A percentile compares a stretch with the other conserved stretches of the same genome.
Evolutionary conservation across 2,113 vertebrate genomes (phyloP).

Genomic region (Carassius auratus): DNA sequence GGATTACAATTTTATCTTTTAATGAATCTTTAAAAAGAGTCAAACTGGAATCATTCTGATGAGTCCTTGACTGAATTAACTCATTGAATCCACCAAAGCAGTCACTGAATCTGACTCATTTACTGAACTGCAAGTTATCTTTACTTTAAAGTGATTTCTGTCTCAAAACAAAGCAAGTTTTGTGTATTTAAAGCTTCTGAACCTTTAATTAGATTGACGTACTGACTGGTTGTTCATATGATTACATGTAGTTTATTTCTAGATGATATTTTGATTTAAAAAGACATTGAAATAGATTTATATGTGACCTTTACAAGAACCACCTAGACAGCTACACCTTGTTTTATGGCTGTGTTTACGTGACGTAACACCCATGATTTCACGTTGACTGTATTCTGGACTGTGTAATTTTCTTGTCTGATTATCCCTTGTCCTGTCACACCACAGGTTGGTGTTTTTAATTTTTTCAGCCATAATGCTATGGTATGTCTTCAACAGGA

Average conservation of each 20-base stretch:
- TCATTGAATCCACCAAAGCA: neutral
- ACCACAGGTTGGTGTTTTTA: slow-evolving; percentile 14
- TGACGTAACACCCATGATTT: slow-evolving; percentile 14
- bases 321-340: neutral
- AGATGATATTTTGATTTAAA: neutral
- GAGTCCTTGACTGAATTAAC: neutral
- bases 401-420: slow-evolving; percentile 36
- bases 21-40: neutral
- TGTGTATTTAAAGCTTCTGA: neutral
- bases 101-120: neutral
- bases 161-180: neutral
- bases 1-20: neutral
- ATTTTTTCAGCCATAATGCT: slow-evolving; percentile 17
- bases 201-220: neutral
- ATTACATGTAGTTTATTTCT: neutral
- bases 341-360: slow-evolving; percentile 12
- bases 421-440: neutral
- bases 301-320: slow-evolving; percentile 20
- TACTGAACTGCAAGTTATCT: neutral
- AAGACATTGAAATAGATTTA: neutral
- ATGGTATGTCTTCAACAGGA: neutral
- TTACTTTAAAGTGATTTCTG: neutral
- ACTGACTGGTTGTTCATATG: neutral
- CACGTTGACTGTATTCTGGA: slow-evolving; percentile 16
- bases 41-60: neutral